These are phyloP conservation scores for Ambastaia sidthimunki DNA, from an alignment of 2,797 vertebrate genomes.

Conservation along the genomic window DNA sequence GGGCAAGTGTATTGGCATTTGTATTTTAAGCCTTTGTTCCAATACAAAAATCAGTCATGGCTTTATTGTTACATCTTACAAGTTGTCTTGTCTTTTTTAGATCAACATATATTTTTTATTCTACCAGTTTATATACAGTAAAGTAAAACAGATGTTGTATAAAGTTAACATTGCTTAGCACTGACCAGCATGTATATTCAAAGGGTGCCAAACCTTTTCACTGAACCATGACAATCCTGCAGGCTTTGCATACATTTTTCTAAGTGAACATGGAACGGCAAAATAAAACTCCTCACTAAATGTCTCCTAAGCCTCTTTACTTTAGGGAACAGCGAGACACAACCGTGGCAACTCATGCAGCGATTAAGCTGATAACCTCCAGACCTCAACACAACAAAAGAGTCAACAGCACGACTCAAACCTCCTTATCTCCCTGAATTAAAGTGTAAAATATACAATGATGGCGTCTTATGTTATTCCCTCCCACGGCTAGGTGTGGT, in stretches of 20 bases:
- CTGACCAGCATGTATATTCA: constrained; percentile 48
- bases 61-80: constrained; percentile 29
- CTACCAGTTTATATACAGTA: constrained; percentile 30
- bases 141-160: constrained; percentile 53
- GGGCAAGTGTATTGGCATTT: constrained; percentile 33
- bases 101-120: constrained; percentile 41
- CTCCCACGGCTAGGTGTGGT: constrained; percentile 23
- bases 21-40: constrained; percentile 25
- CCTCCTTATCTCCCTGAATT: constrained; percentile 23
- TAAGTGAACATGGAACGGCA: too few relatives aligned
- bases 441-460: not conserved
- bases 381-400: constrained; percentile 32
- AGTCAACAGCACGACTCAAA: not conserved
- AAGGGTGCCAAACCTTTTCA: constrained; percentile 52
- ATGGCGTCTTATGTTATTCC: constrained; percentile 23
- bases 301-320: constrained; percentile 48
- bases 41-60: constrained; percentile 3
- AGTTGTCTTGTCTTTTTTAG: constrained; percentile 4
- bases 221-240: constrained; percentile 53
- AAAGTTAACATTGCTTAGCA: constrained; percentile 39
- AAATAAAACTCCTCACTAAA: constrained; percentile 45
- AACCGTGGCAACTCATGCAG: constrained; percentile 46
- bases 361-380: constrained; percentile 46
- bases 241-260: constrained; percentile 57
- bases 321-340: constrained; percentile 37